phyloP scores from a whole-genome alignment of 2,888 invertebrate species.

The Drosophila demipolita region DNA sequence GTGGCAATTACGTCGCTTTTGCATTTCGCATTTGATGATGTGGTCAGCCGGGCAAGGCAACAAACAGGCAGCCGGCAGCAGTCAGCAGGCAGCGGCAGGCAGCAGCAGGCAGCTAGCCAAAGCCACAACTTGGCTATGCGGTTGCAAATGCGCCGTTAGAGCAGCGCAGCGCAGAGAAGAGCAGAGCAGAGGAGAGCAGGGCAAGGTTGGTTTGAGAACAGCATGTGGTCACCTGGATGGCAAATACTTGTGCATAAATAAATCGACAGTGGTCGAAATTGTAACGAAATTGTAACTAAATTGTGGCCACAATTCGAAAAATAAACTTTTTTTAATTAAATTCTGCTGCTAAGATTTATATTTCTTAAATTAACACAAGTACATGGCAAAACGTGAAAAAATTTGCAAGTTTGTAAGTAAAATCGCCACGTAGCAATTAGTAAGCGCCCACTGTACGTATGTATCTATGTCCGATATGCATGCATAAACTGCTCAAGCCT shows the following conservation, averaged over 20 bases:
- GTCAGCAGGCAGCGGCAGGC: conserved; percentile 4
- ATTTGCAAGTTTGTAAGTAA: not conserved
- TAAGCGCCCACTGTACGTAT: not conserved
- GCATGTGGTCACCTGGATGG: conserved; percentile 68
- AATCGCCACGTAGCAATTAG: no score
- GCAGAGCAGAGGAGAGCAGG: conserved; percentile 2
- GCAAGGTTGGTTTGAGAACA: conserved; percentile 40
- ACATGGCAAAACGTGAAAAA: not conserved
- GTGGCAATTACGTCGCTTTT: conserved; percentile 69
- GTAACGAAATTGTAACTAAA: not conserved
- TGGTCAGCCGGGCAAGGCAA: conserved; percentile 55
- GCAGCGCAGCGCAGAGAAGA: conserved; percentile 10
- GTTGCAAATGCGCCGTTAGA: conserved; percentile 68
- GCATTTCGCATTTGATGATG: conserved; percentile 73
- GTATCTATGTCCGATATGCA: conserved; percentile 1
- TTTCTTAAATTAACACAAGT: not conserved
- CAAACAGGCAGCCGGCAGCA: conserved; percentile 19
- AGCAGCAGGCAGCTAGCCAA: conserved; percentile 23
- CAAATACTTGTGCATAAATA: conserved; percentile 24
- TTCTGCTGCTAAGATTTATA: not conserved
- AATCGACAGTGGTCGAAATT: conserved; percentile 9
- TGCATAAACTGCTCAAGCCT: conserved; percentile 3
- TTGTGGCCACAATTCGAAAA: not conserved
- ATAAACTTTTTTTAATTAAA: not conserved
- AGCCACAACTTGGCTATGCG: conserved; percentile 59